Percentiles rank a stretch among this genome's conserved stretches.
phyloP scores from a whole-genome alignment of 2,888 invertebrate species.

The Diaprepes abbreviatus region DNA sequence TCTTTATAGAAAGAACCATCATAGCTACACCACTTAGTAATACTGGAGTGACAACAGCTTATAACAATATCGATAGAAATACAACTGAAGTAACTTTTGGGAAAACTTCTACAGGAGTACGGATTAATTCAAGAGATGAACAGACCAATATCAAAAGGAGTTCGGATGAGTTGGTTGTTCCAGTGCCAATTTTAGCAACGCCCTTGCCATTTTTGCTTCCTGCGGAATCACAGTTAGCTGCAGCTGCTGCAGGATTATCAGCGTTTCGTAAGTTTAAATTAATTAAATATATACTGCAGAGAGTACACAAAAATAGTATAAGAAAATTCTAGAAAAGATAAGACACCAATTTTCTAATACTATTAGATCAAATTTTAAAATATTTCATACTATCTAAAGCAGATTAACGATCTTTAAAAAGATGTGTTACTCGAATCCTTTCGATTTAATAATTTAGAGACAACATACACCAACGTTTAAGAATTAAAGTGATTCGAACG shows the following conservation, averaged over 20 bases:
- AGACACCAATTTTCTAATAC: too few relatives aligned
- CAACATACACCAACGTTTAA: too few relatives aligned
- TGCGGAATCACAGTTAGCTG: constrained; percentile 63
- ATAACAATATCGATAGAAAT: constrained; percentile 2
- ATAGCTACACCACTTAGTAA: neutral
- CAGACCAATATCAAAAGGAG: constrained; percentile 13
- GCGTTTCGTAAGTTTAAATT: constrained; percentile 72
- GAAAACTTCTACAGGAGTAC: neutral
- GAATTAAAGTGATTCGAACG: too few relatives aligned
- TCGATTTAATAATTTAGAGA: too few relatives aligned
- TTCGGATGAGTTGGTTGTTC: constrained; percentile 58
- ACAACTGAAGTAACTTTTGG: neutral
- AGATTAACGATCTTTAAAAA: too few relatives aligned
- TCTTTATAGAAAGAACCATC: neutral
- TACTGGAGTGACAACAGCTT: neutral
- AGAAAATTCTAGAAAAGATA: too few relatives aligned
- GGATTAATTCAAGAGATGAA: neutral
- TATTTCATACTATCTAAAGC: too few relatives aligned
- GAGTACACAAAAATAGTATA: too few relatives aligned
- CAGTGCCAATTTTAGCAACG: constrained; percentile 63
- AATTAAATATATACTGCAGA: too few relatives aligned
- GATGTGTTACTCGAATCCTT: too few relatives aligned
- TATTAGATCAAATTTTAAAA: too few relatives aligned
- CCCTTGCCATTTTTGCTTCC: constrained; percentile 64
- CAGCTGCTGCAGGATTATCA: constrained; percentile 72